phyloP scores from a whole-genome alignment of 2,888 invertebrate genomes.

The Ptychoptera contaminata region DNA sequence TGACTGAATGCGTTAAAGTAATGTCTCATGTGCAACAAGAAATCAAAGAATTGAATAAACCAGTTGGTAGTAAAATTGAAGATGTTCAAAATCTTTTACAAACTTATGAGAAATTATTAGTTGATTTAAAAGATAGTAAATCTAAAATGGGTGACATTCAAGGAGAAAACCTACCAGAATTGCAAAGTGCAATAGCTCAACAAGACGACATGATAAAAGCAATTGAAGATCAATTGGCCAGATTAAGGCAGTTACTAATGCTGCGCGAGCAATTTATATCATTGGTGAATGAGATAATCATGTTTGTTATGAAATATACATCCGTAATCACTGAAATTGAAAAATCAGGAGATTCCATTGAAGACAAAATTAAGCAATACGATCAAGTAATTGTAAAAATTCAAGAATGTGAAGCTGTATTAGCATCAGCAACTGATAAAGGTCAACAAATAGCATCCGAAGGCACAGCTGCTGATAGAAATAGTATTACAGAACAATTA shows the following conservation, averaged over 20 bases:
- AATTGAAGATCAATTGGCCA: slow-evolving; percentile 74
- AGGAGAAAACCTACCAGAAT: slow-evolving; percentile 57
- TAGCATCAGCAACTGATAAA: slow-evolving; percentile 79
- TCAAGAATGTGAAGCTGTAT: slow-evolving; percentile 75
- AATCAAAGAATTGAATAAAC: slow-evolving; percentile 66
- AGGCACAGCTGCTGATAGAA: slow-evolving; percentile 73
- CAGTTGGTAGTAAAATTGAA: slow-evolving; percentile 73
- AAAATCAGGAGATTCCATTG: slow-evolving; percentile 61
- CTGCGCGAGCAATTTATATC: slow-evolving; percentile 80
- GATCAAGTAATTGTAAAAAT: slow-evolving; percentile 74
- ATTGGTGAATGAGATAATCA: slow-evolving; percentile 71
- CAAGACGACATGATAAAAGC: slow-evolving; percentile 75
- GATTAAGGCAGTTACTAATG: slow-evolving; percentile 58
- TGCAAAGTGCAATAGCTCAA: slow-evolving; percentile 61
- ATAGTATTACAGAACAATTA: slow-evolving; percentile 72
- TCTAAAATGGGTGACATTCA: slow-evolving; percentile 62
- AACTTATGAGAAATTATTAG: slow-evolving; percentile 61
- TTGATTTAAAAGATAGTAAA: slow-evolving; percentile 63
- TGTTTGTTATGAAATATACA: slow-evolving; percentile 74
- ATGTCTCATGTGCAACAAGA: slow-evolving; percentile 70
- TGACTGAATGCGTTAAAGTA: slow-evolving; percentile 66
- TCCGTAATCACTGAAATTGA: slow-evolving; percentile 75
- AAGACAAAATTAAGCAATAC: slow-evolving; percentile 76
- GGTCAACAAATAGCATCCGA: slow-evolving; percentile 86
- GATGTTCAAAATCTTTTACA: slow-evolving; percentile 73